Conservation (phyloP, 1,140 invertebrate species). For the Euwallacea fornicatus region DNA sequence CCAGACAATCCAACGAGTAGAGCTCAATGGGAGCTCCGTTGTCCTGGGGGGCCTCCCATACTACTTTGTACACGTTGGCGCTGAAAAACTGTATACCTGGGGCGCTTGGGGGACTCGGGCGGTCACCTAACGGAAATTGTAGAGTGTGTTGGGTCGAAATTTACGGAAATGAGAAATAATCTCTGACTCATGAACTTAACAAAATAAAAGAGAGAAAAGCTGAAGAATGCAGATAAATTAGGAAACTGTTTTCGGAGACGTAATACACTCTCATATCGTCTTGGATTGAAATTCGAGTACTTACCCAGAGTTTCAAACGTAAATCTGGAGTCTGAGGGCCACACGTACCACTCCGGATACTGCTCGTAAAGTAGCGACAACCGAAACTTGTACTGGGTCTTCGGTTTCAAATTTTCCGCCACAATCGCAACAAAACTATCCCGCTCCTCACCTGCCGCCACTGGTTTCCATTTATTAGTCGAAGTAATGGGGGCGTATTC, state of each 20-base stretch:
- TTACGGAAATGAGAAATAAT: too few relatives aligned
- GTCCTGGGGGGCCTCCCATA: constrained; percentile 68
- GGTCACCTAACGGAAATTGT: constrained; percentile 57
- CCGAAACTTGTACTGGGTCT: constrained; percentile 73
- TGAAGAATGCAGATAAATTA: too few relatives aligned
- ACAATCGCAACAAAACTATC: constrained; percentile 47
- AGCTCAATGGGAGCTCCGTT: constrained; percentile 66
- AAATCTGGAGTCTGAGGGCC: constrained; percentile 69
- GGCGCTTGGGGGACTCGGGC: constrained; percentile 66
- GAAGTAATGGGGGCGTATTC: constrained; percentile 47
- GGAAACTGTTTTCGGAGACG: too few relatives aligned
- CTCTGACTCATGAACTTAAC: too few relatives aligned
- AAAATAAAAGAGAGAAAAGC: too few relatives aligned
- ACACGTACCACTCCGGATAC: constrained; percentile 62
- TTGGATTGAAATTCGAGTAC: background rate
- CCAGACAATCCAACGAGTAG: constrained; percentile 63
- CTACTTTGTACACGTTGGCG: constrained; percentile 69
- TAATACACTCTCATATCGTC: too few relatives aligned
- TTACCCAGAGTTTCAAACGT: constrained; percentile 75
- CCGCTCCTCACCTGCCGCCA: constrained; percentile 16
- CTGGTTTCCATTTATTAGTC: constrained; percentile 44
- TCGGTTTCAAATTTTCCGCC: constrained; percentile 65
- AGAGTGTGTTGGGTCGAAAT: background rate
- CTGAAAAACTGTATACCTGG: constrained; percentile 66
- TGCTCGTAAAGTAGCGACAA: constrained; percentile 68